Evolutionary conservation across 35 echinoderm and acorn worm species (phyloP).

Genomic region (Ophioderma brevispina): DNA sequence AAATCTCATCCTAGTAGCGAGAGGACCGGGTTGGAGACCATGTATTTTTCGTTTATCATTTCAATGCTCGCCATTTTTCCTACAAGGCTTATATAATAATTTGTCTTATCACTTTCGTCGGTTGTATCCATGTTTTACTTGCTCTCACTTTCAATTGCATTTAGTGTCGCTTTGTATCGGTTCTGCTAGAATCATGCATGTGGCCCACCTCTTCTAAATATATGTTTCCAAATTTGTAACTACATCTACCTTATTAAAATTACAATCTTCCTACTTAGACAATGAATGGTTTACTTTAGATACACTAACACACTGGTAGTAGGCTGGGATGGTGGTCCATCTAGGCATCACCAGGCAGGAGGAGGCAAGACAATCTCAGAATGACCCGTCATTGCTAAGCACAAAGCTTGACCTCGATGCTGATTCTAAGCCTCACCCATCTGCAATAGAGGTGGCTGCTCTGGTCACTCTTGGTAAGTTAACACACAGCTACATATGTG

Average conservation of each 20-base stretch:
- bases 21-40: no score
- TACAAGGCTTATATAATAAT: no score
- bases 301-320: slow-evolving; percentile 80
- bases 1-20: no score
- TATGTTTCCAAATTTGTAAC: background rate
- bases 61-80: no score
- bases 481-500: no score
- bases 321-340: slow-evolving; percentile 95
- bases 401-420: slow-evolving; percentile 76
- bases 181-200: no score
- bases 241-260: background rate
- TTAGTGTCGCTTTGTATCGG: no score
- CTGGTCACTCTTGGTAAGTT: slow-evolving; percentile 88
- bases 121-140: no score
- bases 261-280: slow-evolving; percentile 92
- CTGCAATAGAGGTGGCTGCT: slow-evolving; percentile 93
- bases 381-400: slow-evolving; percentile 48
- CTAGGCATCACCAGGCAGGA: slow-evolving; percentile 64
- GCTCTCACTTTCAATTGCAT: no score
- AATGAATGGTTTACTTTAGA: slow-evolving; percentile 99
- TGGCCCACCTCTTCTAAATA: no score
- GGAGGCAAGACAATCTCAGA: slow-evolving; percentile 31
- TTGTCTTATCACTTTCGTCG: no score
- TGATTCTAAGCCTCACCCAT: slow-evolving; percentile 50
- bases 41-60: no score